Conservation (phyloP, 2,113 vertebrate genomes). For the Gymnobelideus leadbeateri region DNA sequence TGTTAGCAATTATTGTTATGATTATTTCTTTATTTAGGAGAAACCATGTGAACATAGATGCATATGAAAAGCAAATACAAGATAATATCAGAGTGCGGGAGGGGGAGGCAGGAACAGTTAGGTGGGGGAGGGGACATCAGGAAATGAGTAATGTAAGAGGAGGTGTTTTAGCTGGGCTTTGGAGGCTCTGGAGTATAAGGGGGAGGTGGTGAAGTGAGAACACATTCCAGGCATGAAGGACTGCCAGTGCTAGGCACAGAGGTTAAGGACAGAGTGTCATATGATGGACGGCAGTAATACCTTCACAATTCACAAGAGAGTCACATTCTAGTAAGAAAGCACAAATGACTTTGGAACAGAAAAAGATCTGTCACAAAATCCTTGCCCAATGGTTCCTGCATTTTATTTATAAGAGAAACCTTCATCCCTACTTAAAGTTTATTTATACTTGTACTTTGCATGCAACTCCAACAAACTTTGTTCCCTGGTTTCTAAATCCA, state of each 20-base stretch:
- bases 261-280: neutral
- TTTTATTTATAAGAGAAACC: constrained; percentile 30
- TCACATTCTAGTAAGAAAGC: constrained; percentile 34
- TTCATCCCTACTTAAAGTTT: constrained; percentile 39
- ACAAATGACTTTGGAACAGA: constrained; percentile 26
- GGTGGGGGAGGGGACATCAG: neutral
- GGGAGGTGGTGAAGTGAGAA: neutral
- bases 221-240: neutral
- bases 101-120: neutral
- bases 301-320: constrained; percentile 19
- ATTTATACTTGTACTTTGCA: constrained; percentile 27
- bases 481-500: neutral
- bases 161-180: neutral
- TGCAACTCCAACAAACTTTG: neutral
- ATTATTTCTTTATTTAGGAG: neutral
- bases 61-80: neutral
- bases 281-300: neutral
- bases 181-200: neutral
- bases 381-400: constrained; percentile 38
- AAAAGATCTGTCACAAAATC: constrained; percentile 28
- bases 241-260: neutral
- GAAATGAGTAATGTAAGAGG: neutral
- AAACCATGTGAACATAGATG: neutral
- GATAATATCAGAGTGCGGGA: neutral
- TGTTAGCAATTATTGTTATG: neutral